Conservation (phyloP, 2,888 invertebrate species). For the Leucophenga montana region DNA sequence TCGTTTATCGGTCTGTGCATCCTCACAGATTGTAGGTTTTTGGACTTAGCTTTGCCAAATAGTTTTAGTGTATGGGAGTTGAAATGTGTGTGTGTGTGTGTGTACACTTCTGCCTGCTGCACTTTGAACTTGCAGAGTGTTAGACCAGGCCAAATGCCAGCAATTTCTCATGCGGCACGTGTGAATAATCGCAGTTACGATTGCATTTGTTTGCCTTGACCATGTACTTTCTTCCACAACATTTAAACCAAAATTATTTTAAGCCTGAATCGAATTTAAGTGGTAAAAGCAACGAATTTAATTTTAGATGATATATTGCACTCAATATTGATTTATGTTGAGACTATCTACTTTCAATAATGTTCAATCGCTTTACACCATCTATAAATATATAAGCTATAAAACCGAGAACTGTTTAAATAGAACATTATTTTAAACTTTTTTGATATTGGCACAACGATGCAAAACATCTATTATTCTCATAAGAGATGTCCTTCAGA, state of each 20-base stretch:
- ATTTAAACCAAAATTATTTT: not conserved
- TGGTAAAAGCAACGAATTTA: not conserved
- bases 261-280: no score
- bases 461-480: no score
- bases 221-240: not conserved
- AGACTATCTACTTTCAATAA: no score
- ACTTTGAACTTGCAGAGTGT: slow-evolving; percentile 22
- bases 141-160: slow-evolving; percentile 55
- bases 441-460: no score
- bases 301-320: not conserved
- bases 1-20: slow-evolving; percentile 56
- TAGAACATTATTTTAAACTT: no score
- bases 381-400: no score
- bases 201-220: slow-evolving; percentile 10
- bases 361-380: no score
- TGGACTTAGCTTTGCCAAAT: slow-evolving; percentile 32
- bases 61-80: not conserved
- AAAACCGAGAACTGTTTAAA: no score
- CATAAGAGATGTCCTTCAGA: no score
- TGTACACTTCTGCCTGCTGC: slow-evolving; percentile 13
- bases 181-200: slow-evolving; percentile 65
- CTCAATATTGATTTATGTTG: no score
- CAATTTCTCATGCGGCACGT: slow-evolving; percentile 62
- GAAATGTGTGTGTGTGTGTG: not conserved
- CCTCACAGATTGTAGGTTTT: not conserved